Evolutionary conservation across 2,888 invertebrate species (phyloP), one percentile per base, ranked within the genome.

Genomic region (Epistrophe grossulariae): DNA sequence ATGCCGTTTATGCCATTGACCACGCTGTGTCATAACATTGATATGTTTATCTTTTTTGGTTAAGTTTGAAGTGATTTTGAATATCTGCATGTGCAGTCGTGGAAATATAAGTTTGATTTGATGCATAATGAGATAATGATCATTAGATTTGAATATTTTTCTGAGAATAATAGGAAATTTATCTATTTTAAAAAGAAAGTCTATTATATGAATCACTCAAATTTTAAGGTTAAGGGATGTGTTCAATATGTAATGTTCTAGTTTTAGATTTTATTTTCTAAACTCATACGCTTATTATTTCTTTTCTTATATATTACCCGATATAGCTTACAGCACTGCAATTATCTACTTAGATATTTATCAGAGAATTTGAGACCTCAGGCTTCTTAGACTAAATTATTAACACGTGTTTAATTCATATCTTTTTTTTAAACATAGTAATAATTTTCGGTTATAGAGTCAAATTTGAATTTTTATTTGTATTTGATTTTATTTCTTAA

Each of bases 11-110:
- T 80, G 80, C 83, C 79, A 87, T 87, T 83, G 87, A 87, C 87
- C 87, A 87, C 83, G 83, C 55, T 83, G 68, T 83, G 83, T 79
- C 87, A 83, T 83, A 79, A 83, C 76, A 83, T 79, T 87, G 87
- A 87, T 71, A 71, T 82, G 82, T 74, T 77, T 76, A 76, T 84
- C 50, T 77, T 24, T n/a, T 3, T n/a, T 79, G 48, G 17, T 72
- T 55, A 24, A n/a, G 13, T 68, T 52, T 62, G 4, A 62, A 40
- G 38, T 40, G 38, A 24, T 62, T 62, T 62, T 43, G 7, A 62
- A 62, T n/a, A n/a, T 50, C 10, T 48, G 31, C n/a, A 64, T 15
- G 9, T 57, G 35, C 7, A 60, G 59, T 40, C 13, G 35, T 11
- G 0, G 15, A 8, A 28, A 31, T 38, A 38, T n/a, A 24, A 24